Conservation (phyloP, 1,140 invertebrate genomes). For the Sarcophaga bullata region DNA sequence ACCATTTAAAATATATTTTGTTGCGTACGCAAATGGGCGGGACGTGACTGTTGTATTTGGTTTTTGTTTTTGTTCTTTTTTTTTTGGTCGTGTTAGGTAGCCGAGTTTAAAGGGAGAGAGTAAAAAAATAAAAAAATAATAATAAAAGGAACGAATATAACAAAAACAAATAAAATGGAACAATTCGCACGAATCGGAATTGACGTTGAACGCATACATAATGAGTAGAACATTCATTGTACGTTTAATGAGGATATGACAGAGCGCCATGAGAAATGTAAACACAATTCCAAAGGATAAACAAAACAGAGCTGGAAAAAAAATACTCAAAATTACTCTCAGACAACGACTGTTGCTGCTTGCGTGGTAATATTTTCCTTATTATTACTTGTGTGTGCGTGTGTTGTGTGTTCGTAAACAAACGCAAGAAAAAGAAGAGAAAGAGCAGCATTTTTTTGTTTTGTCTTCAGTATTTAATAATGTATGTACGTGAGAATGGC, state of each 20-base stretch:
- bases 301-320: background rate
- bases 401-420: background rate
- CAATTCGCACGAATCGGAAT: conserved; percentile 60
- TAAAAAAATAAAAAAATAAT: no score
- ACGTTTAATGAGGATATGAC: background rate
- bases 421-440: background rate
- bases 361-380: conserved; percentile 34
- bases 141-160: background rate
- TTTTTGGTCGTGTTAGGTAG: background rate
- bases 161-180: conserved; percentile 30
- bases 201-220: conserved; percentile 64
- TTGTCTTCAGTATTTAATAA: conserved; percentile 45
- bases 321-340: conserved; percentile 27
- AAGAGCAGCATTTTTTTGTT: conserved; percentile 25
- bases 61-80: conserved; percentile 29
- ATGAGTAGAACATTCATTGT: conserved; percentile 49
- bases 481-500: conserved; percentile 34
- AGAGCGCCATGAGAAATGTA: background rate
- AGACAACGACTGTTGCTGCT: background rate
- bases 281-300: background rate
- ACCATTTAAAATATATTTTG: conserved; percentile 25
- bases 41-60: conserved; percentile 62
- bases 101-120: background rate
- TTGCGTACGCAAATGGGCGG: conserved; percentile 65
- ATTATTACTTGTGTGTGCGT: conserved; percentile 27